Conservation (phyloP, 1,140 invertebrate genomes). For the Eubasilissa regina region DNA sequence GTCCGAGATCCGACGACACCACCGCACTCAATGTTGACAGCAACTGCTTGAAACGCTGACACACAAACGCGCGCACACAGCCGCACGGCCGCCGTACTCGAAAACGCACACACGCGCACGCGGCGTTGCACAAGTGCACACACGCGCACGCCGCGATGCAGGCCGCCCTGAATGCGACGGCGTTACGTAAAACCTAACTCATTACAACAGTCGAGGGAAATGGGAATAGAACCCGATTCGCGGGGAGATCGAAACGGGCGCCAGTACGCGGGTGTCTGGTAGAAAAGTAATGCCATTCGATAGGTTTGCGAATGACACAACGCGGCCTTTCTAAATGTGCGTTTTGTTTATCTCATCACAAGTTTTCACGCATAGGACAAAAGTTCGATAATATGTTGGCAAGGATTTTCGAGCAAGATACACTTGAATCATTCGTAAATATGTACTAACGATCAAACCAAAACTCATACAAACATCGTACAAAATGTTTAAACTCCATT, state of each 20-base stretch:
- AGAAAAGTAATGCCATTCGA: not conserved
- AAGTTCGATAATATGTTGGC: no score
- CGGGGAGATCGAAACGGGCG: not conserved
- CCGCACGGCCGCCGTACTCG: not conserved
- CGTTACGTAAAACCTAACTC: constrained; percentile 38
- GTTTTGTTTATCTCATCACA: no score
- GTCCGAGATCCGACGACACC: not conserved
- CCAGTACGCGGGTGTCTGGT: not conserved
- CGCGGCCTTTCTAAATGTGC: no score
- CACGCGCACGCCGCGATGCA: constrained; percentile 29
- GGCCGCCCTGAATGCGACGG: constrained; percentile 37
- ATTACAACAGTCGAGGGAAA: constrained; percentile 20
- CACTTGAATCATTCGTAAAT: no score
- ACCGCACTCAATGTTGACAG: not conserved
- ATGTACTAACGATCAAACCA: no score
- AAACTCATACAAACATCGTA: no score
- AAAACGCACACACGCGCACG: constrained; percentile 25
- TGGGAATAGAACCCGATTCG: constrained; percentile 39
- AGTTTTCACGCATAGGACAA: no score
- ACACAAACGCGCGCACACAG: not conserved
- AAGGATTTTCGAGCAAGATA: no score
- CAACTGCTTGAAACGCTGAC: constrained; percentile 20
- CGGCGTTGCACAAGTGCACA: constrained; percentile 21
- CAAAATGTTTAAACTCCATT: no score
- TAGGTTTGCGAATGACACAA: no score